Conservation (phyloP, 1,140 invertebrate genomes). For the Branchinecta lindahli region DNA sequence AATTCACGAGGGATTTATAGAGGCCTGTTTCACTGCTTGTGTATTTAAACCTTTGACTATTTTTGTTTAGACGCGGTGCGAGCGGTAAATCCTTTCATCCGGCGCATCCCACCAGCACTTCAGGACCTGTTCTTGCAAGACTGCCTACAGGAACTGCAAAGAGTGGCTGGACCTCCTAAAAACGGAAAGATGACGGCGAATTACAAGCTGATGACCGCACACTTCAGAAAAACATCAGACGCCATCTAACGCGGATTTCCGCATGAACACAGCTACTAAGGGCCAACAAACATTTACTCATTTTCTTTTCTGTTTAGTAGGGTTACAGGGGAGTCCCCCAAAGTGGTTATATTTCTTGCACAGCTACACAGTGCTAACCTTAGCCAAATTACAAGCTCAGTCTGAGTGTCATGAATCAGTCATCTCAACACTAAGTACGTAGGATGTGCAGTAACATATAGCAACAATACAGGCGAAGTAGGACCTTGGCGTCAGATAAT, state of each 20-base stretch:
- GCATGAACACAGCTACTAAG: neutral
- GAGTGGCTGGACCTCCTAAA: constrained; percentile 20
- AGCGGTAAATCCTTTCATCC: constrained; percentile 57
- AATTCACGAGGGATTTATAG: too few relatives aligned
- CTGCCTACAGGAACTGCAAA: constrained; percentile 29
- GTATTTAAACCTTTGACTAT: neutral
- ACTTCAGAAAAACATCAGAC: constrained; percentile 17
- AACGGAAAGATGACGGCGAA: constrained; percentile 25
- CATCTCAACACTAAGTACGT: too few relatives aligned
- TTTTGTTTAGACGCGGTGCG: constrained; percentile 42
- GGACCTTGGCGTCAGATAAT: too few relatives aligned
- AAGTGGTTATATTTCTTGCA: too few relatives aligned
- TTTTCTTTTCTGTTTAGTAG: too few relatives aligned
- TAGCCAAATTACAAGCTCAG: too few relatives aligned
- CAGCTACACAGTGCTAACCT: too few relatives aligned
- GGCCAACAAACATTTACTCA: neutral
- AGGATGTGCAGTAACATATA: too few relatives aligned
- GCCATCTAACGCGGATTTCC: neutral
- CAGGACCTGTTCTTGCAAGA: constrained; percentile 43
- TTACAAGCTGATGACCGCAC: constrained; percentile 27
- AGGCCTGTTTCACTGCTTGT: too few relatives aligned
- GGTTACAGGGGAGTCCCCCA: too few relatives aligned
- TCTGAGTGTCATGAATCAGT: too few relatives aligned
- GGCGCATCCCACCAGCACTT: constrained; percentile 42
- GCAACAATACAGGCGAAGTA: too few relatives aligned